Evolutionary conservation across 2,113 vertebrate genomes (phyloP).

Genomic region (Leptodactylus fuscus): DNA sequence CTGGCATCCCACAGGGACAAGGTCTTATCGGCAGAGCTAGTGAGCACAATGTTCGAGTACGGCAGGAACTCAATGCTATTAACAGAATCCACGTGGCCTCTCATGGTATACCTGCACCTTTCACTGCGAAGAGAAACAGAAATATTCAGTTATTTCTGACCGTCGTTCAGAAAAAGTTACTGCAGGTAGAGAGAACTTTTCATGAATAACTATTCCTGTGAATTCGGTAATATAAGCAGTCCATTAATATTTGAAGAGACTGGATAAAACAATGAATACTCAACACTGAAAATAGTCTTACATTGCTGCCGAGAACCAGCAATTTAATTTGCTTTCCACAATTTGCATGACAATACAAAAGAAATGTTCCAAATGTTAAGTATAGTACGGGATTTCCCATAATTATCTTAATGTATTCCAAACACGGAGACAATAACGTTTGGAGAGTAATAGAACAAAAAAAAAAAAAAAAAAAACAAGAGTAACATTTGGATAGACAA

Average conservation of each 20-base stretch:
- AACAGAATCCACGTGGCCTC: slow-evolving; percentile 77
- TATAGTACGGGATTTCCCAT: slow-evolving; percentile 1
- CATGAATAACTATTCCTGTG: not conserved
- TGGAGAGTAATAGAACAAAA: not conserved
- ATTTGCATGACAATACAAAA: slow-evolving; percentile 26
- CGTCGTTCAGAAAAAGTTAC: not conserved
- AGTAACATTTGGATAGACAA: not conserved
- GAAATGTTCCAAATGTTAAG: not conserved
- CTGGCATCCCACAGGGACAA: slow-evolving; percentile 76
- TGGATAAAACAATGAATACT: slow-evolving; percentile 28
- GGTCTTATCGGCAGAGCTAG: slow-evolving; percentile 74
- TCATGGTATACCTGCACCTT: slow-evolving; percentile 74
- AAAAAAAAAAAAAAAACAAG: not conserved
- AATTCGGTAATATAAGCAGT: slow-evolving; percentile 2
- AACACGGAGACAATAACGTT: not conserved
- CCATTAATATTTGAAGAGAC: slow-evolving; percentile 37
- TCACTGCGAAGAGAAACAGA: slow-evolving; percentile 69
- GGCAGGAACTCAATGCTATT: slow-evolving; percentile 80
- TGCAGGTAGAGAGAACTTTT: not conserved
- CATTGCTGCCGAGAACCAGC: not conserved
- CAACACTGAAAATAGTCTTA: slow-evolving; percentile 8
- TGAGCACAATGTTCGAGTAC: slow-evolving; percentile 72
- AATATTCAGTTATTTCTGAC: not conserved
- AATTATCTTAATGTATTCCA: slow-evolving; percentile 35
- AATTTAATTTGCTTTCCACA: slow-evolving; percentile 8